Evolutionary conservation across 2,888 invertebrate genomes (phyloP).

Genomic region (Oscheius sp.): DNA sequence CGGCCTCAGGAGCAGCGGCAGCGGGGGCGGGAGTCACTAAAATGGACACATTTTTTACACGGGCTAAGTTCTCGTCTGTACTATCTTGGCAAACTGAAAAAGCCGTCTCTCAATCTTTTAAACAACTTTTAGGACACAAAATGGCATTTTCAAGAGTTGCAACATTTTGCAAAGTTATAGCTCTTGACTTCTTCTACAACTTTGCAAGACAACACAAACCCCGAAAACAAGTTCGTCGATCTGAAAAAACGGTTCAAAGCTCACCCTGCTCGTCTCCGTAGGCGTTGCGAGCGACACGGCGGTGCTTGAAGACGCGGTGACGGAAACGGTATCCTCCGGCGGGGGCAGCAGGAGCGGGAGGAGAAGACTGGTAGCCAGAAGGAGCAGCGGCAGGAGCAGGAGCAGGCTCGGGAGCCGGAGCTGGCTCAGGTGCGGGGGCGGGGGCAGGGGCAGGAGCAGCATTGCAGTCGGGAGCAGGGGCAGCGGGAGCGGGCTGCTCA

Average conservation of each 20-base stretch:
- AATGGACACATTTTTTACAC: too few species aligned
- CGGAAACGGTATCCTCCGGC: slow-evolving; percentile 29
- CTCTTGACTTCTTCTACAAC: too few species aligned
- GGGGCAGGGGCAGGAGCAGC: slow-evolving; percentile 35
- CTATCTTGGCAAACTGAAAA: too few species aligned
- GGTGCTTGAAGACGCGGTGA: slow-evolving; percentile 27
- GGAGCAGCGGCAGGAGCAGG: slow-evolving; percentile 31
- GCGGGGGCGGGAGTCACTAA: slow-evolving; percentile 28
- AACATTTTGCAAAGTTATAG: too few species aligned
- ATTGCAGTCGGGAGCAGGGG: slow-evolving; percentile 22
- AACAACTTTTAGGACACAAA: too few species aligned
- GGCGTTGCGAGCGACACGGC: slow-evolving; percentile 37
- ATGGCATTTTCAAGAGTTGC: too few species aligned
- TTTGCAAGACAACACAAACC: too few species aligned
- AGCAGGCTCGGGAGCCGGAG: slow-evolving; percentile 37
- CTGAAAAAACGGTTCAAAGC: background rate
- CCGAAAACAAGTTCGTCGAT: too few species aligned
- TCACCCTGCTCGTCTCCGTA: slow-evolving; percentile 56
- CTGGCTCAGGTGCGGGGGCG: slow-evolving; percentile 28
- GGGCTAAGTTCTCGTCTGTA: too few species aligned
- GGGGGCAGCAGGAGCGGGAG: slow-evolving; percentile 36
- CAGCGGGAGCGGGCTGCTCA: slow-evolving; percentile 15
- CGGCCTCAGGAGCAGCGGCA: slow-evolving; percentile 38
- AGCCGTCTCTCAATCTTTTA: too few species aligned
- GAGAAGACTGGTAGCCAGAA: slow-evolving; percentile 9